Base-by-base conservation (phyloP, 2,113 vertebrate genomes). In the Equus quagga region DNA sequence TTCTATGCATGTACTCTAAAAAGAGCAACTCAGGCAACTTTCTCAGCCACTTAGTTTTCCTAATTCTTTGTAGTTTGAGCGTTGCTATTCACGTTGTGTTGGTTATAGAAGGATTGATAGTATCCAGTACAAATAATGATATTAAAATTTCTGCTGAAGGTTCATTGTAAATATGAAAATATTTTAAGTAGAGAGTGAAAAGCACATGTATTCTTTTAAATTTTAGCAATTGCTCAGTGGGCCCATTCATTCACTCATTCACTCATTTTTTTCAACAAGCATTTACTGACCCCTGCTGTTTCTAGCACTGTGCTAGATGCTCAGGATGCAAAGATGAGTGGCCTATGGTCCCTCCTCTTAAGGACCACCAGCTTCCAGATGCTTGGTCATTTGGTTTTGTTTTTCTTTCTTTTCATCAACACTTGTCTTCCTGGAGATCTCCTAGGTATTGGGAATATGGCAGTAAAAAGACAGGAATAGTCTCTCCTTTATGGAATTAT, bases 341-440 rank as follows among this genome's bases (percentile, higher is more conserved):
- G 67, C 26, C 56, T 31, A 9, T 72, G 73, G 46, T 33, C 33
- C 11, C 84, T 21, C 44, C 56, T 1, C 21, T 73, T 60, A 33
- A 31, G 33, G 21, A 56, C 21, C 75, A n/a, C 33, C 44, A 60
- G 21, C 49, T 75, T 64, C 62, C 62, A 88, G 26, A 41, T 51
- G 49, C 44, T 64, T 75, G 46, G 28, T 89, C 56, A 75, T 69
- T 82, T 89, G 41, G 44, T 70, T 80, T 56, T 60, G 14, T 85
- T 95, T 89, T 94, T 64, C 31, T 44, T 93, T 89, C 18, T 95
- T 95, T 83, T 92, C 64, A 87, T 73, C 58, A 96, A 3, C 14
- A 75, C 82, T 54, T 85, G 14, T 78, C 65, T 85, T 69, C 62
- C 36, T 91, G 62, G 49, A 83, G 81, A 88, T 75, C 26, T 87